Evolutionary conservation across 2,888 invertebrate species (phyloP), one percentile per base, ranked within the genome.

Genomic region (Arctia plantaginis): DNA sequence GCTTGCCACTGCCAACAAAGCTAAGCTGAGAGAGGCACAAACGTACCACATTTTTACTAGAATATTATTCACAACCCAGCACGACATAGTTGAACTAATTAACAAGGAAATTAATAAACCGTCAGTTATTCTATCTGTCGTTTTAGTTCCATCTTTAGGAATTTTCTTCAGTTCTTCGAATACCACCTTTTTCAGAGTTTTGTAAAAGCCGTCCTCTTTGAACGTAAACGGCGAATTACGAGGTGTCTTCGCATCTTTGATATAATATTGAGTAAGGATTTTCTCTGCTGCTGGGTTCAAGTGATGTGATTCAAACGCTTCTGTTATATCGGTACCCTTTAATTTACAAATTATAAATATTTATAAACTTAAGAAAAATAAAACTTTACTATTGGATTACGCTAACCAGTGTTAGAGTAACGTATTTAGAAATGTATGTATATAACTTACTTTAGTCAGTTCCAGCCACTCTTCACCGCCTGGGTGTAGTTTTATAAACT

Each of bases 401-500:
- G n/a, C n/a, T n/a, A n/a, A n/a, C n/a, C n/a, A n/a, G n/a, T n/a
- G n/a, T n/a, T n/a, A n/a, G n/a, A n/a, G n/a, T n/a, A n/a, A n/a
- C n/a, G n/a, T n/a, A n/a, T n/a, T n/a, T n/a, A n/a, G n/a, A n/a
- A n/a, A n/a, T n/a, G n/a, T n/a, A 39, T 39, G 8, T 6, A 39
- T 23, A 27, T n/a, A 73, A 76, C 74, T 82, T 93, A 97, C 98
- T 95, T 97, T 97, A 1, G 97, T 97, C 69, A 97, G 92, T 59
- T 93, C 92, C 70, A 98, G 87, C 98, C 98, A 98, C 88, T 97
- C 97, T 0, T 94, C 86, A 2, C 99, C 98, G 55, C 99, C 99
- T 0, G 99, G 99, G 95, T 99, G 99, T 66, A 94, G 96, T 7
- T 97, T 91, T 8, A 98, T 94, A 90, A 99, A 99, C 33, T 96